Evolutionary conservation across 2,888 invertebrate species (phyloP).

Genomic region (Sinelater perroti): DNA sequence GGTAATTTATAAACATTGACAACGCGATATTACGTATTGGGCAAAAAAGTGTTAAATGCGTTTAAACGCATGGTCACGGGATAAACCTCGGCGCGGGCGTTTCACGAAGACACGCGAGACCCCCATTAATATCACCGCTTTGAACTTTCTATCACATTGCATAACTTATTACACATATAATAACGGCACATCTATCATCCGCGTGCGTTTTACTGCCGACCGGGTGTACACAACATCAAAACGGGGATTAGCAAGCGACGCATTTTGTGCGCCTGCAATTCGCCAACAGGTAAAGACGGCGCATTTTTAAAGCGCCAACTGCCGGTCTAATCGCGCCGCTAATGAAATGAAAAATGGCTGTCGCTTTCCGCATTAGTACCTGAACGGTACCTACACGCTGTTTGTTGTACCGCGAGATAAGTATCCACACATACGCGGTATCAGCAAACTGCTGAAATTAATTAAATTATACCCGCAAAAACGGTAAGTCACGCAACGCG

Average conservation of each 20-base stretch:
- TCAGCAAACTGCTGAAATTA: conserved; percentile 26
- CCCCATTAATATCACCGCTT: conserved; percentile 37
- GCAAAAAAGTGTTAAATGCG: conserved; percentile 37
- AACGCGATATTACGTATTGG: conserved; percentile 33
- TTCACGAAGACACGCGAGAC: conserved; percentile 38
- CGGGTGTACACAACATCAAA: conserved; percentile 8
- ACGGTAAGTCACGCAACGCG: conserved; percentile 5
- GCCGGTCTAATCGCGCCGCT: too few relatives aligned
- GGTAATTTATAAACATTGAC: conserved; percentile 37
- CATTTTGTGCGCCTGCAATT: too few relatives aligned
- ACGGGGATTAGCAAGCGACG: neutral
- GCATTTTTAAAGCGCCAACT: too few relatives aligned
- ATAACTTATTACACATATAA: conserved; percentile 39
- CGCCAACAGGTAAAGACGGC: too few relatives aligned
- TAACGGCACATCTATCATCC: conserved; percentile 32
- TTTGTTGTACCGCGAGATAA: too few relatives aligned
- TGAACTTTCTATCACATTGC: conserved; percentile 37
- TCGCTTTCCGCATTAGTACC: too few relatives aligned
- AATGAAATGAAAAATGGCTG: too few relatives aligned
- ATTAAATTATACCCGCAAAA: conserved; percentile 21
- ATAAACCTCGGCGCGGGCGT: conserved; percentile 37
- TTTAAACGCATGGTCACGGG: conserved; percentile 39
- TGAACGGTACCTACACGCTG: too few relatives aligned
- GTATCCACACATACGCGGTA: conserved; percentile 8
- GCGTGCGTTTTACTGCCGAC: conserved; percentile 10